phyloP scores from a whole-genome alignment of 37 sponge, comb jelly and placozoan genomes.

The Cliona cf. orientalis region DNA sequence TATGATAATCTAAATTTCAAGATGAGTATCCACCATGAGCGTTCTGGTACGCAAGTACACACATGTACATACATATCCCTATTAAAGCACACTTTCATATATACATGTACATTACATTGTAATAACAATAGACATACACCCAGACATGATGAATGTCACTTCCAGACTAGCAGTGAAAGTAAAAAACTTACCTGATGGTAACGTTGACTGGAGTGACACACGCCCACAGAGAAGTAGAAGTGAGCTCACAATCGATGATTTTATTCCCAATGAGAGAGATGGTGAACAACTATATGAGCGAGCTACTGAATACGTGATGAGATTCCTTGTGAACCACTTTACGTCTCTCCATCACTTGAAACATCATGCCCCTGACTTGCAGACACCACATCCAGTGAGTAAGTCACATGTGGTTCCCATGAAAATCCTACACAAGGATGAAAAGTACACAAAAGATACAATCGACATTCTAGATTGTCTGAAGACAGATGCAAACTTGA shows the following conservation, averaged over 20 bases:
- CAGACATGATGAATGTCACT: constrained; percentile 13
- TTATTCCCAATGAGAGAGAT: constrained; percentile 10
- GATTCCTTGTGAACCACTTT: constrained; percentile 3
- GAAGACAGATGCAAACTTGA: neutral
- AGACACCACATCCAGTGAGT: too few relatives aligned
- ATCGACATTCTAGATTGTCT: constrained; percentile 1
- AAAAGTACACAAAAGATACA: neutral
- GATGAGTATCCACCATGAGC: neutral
- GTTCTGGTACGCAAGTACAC: neutral
- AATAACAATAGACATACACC: neutral
- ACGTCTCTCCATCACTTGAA: neutral
- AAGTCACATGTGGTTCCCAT: constrained; percentile 1
- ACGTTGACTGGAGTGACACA: constrained; percentile 17
- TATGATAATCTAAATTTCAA: constrained; percentile 16
- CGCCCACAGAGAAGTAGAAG: neutral
- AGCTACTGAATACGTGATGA: neutral
- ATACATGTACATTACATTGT: neutral
- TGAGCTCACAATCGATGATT: neutral
- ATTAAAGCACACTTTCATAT: too few relatives aligned
- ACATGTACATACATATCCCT: too few relatives aligned
- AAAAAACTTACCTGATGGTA: neutral
- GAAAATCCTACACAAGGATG: constrained; percentile 19
- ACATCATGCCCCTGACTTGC: neutral
- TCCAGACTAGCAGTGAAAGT: constrained; percentile 4
- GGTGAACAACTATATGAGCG: neutral